Conservation (phyloP, 2,113 vertebrate genomes). For the Alces alces region DNA sequence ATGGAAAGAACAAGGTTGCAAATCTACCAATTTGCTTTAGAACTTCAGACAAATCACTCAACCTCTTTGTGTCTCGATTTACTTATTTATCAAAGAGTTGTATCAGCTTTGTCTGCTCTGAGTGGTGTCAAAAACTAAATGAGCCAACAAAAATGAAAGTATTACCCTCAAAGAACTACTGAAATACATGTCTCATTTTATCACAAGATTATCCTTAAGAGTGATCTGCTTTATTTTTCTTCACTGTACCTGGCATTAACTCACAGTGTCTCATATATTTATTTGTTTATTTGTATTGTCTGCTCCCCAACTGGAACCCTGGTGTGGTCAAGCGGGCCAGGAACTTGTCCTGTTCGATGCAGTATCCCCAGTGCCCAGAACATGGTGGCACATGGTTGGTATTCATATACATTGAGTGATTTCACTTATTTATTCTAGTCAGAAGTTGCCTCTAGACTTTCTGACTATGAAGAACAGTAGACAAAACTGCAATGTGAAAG, state of each 20-base stretch:
- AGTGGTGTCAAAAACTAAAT: not conserved
- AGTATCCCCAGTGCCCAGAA: not conserved
- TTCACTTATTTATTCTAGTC: not conserved
- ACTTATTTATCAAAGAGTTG: not conserved
- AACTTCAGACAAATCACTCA: conserved; percentile 15
- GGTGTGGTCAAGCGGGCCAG: not conserved
- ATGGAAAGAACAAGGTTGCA: not conserved
- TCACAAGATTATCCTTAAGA: conserved; percentile 5
- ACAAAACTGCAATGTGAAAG: not conserved
- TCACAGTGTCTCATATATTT: not conserved
- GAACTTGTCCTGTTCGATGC: not conserved
- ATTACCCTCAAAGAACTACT: not conserved
- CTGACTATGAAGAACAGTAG: not conserved
- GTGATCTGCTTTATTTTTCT: not conserved
- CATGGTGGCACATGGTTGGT: not conserved
- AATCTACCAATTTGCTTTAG: not conserved
- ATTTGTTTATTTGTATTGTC: not conserved
- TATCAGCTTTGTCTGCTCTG: not conserved
- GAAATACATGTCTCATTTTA: not conserved
- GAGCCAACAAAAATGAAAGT: not conserved
- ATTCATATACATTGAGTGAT: not conserved
- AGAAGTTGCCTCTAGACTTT: not conserved
- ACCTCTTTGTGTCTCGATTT: not conserved
- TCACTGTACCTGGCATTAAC: not conserved
- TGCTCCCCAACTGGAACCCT: not conserved